Evolutionary conservation across 2,113 vertebrate genomes (phyloP), one percentile per base, ranked within the genome.

Genomic region (Pluvialis apricaria): DNA sequence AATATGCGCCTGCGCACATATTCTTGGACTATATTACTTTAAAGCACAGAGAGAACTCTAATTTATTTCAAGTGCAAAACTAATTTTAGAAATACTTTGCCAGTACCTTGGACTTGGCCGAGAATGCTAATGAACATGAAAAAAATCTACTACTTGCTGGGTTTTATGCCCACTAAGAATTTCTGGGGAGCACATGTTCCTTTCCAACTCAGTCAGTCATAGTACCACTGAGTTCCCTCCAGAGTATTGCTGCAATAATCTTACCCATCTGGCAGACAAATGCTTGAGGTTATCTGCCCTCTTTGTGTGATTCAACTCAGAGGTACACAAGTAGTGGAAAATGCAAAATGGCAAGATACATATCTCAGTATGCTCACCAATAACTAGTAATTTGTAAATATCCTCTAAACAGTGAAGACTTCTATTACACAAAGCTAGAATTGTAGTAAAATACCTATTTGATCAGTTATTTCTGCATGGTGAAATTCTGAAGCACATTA

Each of bases 291-390:
- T 76, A 31, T 52, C 19, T 61, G 14, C 60, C 16, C 40, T 57
- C 19, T 64, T 38, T 24, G 8, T 40, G 34, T 18, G 42, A 86
- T 51, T 57, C 15, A 36, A 71, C 57, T 49, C 9, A 73, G 24
- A 57, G 15, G 54, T 12, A 57, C 77, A 29, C 4, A 26, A 55
- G 60, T 42, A 62, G 3, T 26, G 32, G 51, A 31, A 76, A 88
- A 32, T 7, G 3, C 26, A 77, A 90, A 82, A 49, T 25, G 14
- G 26, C 36, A 81, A 68, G 69, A 25, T 28, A 26, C 0, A 0
- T 16, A 28, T 57, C 36, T 70, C 79, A 42, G 51, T 20, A 16
- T 8, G n/a, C 47, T 82, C 47, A 52, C 10, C 57, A 68, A 10
- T n/a, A 29, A 66, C 12, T 17, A 54, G 25, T 19, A 52, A 69